Percentiles rank a stretch among this genome's conserved stretches.
phyloP scores from a whole-genome alignment of 1,140 invertebrate genomes.

The Drosophila equinoxialis region DNA sequence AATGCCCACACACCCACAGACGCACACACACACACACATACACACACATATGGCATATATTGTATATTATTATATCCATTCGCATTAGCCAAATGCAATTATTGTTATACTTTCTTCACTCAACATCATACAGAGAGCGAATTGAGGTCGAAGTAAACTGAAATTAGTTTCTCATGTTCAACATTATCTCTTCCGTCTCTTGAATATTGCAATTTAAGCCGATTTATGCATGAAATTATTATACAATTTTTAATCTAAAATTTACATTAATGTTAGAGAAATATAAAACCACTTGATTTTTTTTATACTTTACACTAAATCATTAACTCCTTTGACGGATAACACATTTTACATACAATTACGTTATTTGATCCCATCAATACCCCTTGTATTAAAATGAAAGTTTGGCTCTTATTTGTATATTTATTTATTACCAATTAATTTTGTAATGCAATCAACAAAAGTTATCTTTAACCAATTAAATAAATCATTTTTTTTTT shows the following conservation, averaged over 20 bases:
- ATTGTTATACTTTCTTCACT: conserved; percentile 22
- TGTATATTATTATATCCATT: conserved; percentile 45
- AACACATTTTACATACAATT: no score
- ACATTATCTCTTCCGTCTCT: neutral
- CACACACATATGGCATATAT: conserved; percentile 27
- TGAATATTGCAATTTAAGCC: conserved; percentile 1
- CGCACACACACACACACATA: neutral
- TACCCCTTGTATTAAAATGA: no score
- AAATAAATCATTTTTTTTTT: no score
- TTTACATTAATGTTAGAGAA: neutral
- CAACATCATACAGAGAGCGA: neutral
- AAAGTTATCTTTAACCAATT: no score
- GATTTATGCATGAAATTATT: neutral
- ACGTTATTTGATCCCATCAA: no score
- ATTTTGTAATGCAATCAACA: no score
- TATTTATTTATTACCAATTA: no score
- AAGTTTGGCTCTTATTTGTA: no score
- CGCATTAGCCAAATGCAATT: conserved; percentile 54
- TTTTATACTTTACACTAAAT: no score
- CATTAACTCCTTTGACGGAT: no score
- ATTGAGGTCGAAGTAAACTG: neutral
- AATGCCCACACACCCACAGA: neutral
- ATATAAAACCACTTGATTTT: neutral
- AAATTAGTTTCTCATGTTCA: conserved; percentile 36
- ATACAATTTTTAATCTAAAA: neutral